A percentile compares a stretch with the other conserved stretches of the same genome.
Evolutionary conservation across 2,888 invertebrate genomes (phyloP).

Genomic region (Dastarcus helophoroides): DNA sequence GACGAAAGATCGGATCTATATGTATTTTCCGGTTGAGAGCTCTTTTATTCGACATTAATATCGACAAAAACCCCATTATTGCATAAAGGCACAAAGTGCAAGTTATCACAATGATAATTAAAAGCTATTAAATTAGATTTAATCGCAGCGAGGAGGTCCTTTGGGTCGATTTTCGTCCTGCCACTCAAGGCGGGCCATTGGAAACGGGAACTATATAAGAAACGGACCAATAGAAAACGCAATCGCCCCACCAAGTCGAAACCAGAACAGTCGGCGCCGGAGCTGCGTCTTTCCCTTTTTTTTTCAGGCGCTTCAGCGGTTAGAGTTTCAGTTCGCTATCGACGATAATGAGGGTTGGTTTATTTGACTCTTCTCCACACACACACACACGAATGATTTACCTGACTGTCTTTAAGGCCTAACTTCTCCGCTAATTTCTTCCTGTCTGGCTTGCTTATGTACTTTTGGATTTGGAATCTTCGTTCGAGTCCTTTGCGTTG

Average conservation of each 20-base stretch:
- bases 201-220: constrained; percentile 3
- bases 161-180: too few relatives aligned
- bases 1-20: too few relatives aligned
- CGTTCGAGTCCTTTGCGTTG: constrained; percentile 94
- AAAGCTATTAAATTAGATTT: constrained; percentile 29
- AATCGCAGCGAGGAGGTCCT: constrained; percentile 28
- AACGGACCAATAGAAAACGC: constrained; percentile 6
- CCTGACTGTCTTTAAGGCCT: constrained; percentile 95
- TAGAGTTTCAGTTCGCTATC: too few relatives aligned
- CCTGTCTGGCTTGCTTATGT: constrained; percentile 96
- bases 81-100: neutral
- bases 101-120: constrained; percentile 24
- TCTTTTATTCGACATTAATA: too few relatives aligned
- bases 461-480: constrained; percentile 92
- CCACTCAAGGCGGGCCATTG: constrained; percentile 4
- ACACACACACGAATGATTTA: too few relatives aligned
- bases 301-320: too few relatives aligned
- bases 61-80: neutral
- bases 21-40: too few relatives aligned
- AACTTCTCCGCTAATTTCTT: constrained; percentile 94
- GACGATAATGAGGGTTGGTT: too few relatives aligned
- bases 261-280: neutral
- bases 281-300: constrained; percentile 1
- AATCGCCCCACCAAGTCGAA: constrained; percentile 1
- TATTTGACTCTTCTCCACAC: too few relatives aligned